Conservation (phyloP, 2,888 invertebrate genomes). For the Frankliniella fusca region DNA sequence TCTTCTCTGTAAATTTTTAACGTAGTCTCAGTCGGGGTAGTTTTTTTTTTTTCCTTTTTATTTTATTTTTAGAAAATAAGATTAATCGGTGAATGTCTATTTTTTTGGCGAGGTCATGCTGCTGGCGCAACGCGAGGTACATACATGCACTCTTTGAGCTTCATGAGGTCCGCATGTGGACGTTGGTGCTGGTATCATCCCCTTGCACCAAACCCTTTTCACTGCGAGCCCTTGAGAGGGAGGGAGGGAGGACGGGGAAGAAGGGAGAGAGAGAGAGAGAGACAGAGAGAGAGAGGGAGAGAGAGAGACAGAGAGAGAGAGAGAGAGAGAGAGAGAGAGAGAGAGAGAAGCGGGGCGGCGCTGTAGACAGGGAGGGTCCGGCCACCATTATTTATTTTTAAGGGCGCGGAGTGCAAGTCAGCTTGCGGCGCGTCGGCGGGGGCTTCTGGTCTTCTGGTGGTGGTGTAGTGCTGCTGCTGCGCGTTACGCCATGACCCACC, state of each 20-base stretch:
- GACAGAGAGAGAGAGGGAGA: neutral
- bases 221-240: neutral
- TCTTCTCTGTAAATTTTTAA: too few relatives aligned
- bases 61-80: too few relatives aligned
- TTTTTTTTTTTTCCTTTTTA: too few relatives aligned
- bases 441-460: too few relatives aligned
- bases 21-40: too few relatives aligned
- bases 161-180: too few relatives aligned
- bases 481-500: neutral
- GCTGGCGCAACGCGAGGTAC: too few relatives aligned
- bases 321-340: slow-evolving; percentile 1
- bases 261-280: neutral
- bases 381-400: slow-evolving; percentile 22
- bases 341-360: neutral
- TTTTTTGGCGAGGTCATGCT: too few relatives aligned
- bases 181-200: too few relatives aligned
- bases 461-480: neutral
- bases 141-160: too few relatives aligned
- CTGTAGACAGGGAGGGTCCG: neutral
- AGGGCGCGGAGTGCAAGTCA: neutral
- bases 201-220: too few relatives aligned
- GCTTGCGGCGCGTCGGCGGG: slow-evolving; percentile 2
- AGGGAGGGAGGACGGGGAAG: neutral
- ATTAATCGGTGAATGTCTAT: too few relatives aligned
- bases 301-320: neutral